Conservation (phyloP, 2,888 invertebrate genomes). For the Acronicta leporina region DNA sequence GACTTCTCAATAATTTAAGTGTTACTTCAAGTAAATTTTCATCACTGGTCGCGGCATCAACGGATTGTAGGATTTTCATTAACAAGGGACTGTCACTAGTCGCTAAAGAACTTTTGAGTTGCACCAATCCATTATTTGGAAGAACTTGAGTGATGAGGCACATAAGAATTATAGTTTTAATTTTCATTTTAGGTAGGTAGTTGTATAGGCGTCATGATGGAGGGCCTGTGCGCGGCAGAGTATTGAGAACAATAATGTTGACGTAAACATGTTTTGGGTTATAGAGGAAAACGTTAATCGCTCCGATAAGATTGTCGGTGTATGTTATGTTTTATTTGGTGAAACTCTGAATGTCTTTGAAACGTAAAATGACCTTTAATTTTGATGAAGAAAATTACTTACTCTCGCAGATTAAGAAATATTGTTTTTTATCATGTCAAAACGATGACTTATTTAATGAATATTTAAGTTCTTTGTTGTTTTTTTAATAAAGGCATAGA, state of each 20-base stretch:
- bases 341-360: slow-evolving; percentile 2
- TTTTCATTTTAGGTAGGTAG: slow-evolving; percentile 71
- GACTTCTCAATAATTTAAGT: slow-evolving; percentile 73
- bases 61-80: slow-evolving; percentile 70
- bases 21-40: slow-evolving; percentile 74
- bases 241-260: slow-evolving; percentile 68
- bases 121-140: slow-evolving; percentile 52
- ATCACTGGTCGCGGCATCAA: slow-evolving; percentile 73
- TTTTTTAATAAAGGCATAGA: no score
- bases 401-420: neutral
- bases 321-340: slow-evolving; percentile 35
- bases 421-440: no score
- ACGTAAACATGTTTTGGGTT: slow-evolving; percentile 74
- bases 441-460: no score
- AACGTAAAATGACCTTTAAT: neutral
- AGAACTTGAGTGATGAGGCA: slow-evolving; percentile 43
- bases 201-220: slow-evolving; percentile 71
- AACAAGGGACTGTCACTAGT: slow-evolving; percentile 68
- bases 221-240: slow-evolving; percentile 25
- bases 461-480: no score
- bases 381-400: neutral
- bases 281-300: slow-evolving; percentile 32
- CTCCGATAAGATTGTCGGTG: slow-evolving; percentile 41
- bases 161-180: slow-evolving; percentile 53
- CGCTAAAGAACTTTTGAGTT: slow-evolving; percentile 50